Conservation (phyloP, 2,888 invertebrate genomes). For the Phyllotreta striolata region DNA sequence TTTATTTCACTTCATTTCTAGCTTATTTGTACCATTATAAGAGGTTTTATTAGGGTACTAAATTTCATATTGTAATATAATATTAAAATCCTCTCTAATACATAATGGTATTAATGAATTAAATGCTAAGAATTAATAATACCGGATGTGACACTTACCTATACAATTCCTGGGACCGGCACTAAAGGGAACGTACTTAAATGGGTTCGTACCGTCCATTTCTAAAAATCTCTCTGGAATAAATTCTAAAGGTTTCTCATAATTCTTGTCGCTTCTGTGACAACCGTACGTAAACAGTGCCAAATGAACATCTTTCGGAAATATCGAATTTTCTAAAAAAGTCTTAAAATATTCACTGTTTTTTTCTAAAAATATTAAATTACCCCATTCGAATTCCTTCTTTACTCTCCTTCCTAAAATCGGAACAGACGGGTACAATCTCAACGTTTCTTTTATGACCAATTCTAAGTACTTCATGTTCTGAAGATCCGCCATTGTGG, state of each 20-base stretch:
- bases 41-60: not conserved
- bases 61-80: no score
- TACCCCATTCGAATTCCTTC: constrained; percentile 27
- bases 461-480: constrained; percentile 66
- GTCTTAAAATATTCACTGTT: not conserved
- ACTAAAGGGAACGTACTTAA: constrained; percentile 69
- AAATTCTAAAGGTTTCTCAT: constrained; percentile 64
- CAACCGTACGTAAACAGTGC: not conserved
- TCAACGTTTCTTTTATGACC: constrained; percentile 65
- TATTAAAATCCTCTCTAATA: no score
- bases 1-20: not conserved
- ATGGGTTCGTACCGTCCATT: constrained; percentile 60
- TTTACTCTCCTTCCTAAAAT: constrained; percentile 10
- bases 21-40: not conserved
- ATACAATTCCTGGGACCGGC: constrained; percentile 70
- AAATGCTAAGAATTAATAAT: no score
- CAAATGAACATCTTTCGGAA: constrained; percentile 2
- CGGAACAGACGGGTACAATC: constrained; percentile 46
- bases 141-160: no score
- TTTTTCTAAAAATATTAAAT: not conserved
- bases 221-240: constrained; percentile 66
- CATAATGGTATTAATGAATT: no score
- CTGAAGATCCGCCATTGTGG: constrained; percentile 58
- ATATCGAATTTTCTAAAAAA: constrained; percentile 17
- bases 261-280: constrained; percentile 58